phyloP scores from a whole-genome alignment of 2,797 vertebrate species.

The Mormyrops attenuatus region DNA sequence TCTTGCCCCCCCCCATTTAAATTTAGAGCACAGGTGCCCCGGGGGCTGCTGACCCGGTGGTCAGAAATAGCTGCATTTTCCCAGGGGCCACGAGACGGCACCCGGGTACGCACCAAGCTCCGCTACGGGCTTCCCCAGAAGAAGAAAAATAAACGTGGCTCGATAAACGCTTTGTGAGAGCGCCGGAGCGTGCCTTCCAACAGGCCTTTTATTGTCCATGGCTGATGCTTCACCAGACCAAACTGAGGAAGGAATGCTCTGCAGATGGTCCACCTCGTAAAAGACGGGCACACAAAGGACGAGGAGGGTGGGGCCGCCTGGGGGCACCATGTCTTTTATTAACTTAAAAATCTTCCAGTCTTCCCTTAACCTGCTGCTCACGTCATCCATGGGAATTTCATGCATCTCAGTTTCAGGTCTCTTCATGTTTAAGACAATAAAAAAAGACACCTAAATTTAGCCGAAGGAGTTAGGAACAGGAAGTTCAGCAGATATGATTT shows the following conservation, averaged over 20 bases:
- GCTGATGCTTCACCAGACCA: conserved; percentile 46
- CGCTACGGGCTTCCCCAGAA: conserved; percentile 26
- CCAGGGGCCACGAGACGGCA: background rate
- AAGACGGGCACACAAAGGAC: background rate
- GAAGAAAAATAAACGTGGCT: conserved; percentile 34
- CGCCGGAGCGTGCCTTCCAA: conserved; percentile 23
- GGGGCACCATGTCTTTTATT: background rate
- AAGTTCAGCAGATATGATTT: background rate
- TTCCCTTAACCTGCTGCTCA: background rate
- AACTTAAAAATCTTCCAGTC: background rate
- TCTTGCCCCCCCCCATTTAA: background rate
- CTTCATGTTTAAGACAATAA: background rate
- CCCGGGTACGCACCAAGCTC: background rate
- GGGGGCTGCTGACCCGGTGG: conserved; percentile 13
- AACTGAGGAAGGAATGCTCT: conserved; percentile 33
- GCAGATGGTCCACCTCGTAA: conserved; percentile 33
- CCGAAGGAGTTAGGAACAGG: background rate
- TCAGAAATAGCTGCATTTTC: conserved; percentile 28
- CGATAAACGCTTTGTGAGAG: conserved; percentile 22
- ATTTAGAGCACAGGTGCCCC: conserved; percentile 7
- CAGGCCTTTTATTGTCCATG: conserved; percentile 36
- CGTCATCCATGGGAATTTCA: background rate
- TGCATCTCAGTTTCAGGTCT: background rate
- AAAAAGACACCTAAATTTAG: background rate
- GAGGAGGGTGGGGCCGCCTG: background rate